phyloP scores from a whole-genome alignment of 1,140 invertebrate genomes.

The Chymomyza costata region DNA sequence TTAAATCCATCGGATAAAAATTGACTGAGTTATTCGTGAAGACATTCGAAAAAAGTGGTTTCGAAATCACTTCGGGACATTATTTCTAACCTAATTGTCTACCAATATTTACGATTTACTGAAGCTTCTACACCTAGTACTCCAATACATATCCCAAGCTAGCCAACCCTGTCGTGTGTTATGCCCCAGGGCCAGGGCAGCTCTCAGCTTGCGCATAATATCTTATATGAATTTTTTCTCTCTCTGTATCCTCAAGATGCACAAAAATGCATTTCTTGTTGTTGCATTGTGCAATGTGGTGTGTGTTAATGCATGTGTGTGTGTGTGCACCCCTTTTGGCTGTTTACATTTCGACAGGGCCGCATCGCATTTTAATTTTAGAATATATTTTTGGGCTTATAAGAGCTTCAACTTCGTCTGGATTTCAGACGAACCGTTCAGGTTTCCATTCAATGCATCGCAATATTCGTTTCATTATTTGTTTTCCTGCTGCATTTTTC shows the following conservation, averaged over 20 bases:
- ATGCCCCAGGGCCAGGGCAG: too few relatives aligned
- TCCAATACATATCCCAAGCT: too few relatives aligned
- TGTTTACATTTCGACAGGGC: conserved; percentile 69
- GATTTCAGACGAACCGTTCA: conserved; percentile 64
- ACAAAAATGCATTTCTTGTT: conserved; percentile 64
- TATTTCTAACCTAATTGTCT: too few relatives aligned
- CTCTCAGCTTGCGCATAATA: too few relatives aligned
- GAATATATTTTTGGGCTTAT: conserved; percentile 64
- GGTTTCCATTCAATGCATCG: conserved; percentile 58
- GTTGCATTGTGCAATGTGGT: conserved; percentile 33
- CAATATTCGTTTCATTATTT: conserved; percentile 52
- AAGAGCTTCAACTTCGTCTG: conserved; percentile 24
- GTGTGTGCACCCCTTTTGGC: conserved; percentile 60
- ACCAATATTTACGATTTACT: too few relatives aligned
- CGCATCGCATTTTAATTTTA: conserved; percentile 71
- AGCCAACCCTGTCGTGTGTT: too few relatives aligned
- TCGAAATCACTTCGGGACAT: too few relatives aligned
- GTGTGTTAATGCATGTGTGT: conserved; percentile 17
- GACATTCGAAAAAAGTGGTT: too few relatives aligned
- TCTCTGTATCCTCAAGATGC: conserved; percentile 57
- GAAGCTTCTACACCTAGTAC: too few relatives aligned
- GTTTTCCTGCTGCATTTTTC: conserved; percentile 68
- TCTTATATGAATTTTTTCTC: too few relatives aligned
- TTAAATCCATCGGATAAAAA: too few relatives aligned
- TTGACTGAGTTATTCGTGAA: too few relatives aligned